Percentiles rank a stretch among this genome's conserved stretches.
These are phyloP conservation scores for Globodera rostochiensis DNA, from an alignment of 1,140 invertebrate species.

Conservation along the genomic window DNA sequence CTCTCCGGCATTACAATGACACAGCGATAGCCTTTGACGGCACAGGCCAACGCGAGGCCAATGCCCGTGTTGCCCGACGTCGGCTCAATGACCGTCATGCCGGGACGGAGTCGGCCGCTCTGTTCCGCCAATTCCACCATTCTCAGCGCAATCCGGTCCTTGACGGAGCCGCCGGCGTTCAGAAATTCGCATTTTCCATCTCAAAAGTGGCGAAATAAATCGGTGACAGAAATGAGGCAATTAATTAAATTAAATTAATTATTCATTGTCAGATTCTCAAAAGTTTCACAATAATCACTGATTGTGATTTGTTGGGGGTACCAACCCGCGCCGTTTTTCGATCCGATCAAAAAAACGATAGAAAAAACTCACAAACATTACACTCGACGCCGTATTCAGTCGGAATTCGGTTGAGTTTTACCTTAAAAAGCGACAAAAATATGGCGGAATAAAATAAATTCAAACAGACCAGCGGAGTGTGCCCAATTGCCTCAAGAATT, in stretches of 20 bases:
- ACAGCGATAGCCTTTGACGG: slow-evolving; percentile 76
- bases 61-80: slow-evolving; percentile 73
- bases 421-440: slow-evolving; percentile 16
- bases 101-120: slow-evolving; percentile 71
- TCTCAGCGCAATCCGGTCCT: slow-evolving; percentile 88
- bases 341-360: no score
- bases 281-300: no score
- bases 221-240: no score
- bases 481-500: slow-evolving; percentile 83
- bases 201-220: slow-evolving; percentile 65
- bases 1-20: slow-evolving; percentile 97
- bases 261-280: no score
- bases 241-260: no score
- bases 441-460: background rate
- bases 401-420: slow-evolving; percentile 81
- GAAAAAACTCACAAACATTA: slow-evolving; percentile 81
- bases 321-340: no score
- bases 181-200: slow-evolving; percentile 97
- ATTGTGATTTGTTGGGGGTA: no score
- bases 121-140: slow-evolving; percentile 95
- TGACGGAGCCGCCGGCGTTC: slow-evolving; percentile 90
- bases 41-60: slow-evolving; percentile 88
- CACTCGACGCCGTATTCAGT: slow-evolving; percentile 81
- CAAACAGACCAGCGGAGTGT: slow-evolving; percentile 80
- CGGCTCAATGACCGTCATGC: slow-evolving; percentile 69